phyloP scores from a whole-genome alignment of 2,113 vertebrate genomes.

The Tenebrosternarchus preto region DNA sequence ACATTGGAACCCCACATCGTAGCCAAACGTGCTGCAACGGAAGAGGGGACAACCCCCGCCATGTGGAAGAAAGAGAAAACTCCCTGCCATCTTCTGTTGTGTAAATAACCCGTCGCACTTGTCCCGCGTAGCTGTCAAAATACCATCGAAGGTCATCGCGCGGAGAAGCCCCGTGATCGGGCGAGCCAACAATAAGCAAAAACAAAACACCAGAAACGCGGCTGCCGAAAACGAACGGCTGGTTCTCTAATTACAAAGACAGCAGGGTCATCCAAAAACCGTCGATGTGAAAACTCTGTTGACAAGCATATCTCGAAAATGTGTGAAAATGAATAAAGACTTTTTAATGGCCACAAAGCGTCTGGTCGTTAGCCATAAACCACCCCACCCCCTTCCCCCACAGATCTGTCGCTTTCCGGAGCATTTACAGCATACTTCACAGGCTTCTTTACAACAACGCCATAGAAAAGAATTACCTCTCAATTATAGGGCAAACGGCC shows the following conservation, averaged over 20 bases:
- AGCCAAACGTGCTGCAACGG: not conserved
- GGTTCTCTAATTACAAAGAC: not conserved
- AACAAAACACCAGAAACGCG: no score
- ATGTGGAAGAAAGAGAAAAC: constrained; percentile 30
- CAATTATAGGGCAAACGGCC: not conserved
- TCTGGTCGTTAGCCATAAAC: constrained; percentile 1
- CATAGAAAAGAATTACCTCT: constrained; percentile 56
- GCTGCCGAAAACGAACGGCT: not conserved
- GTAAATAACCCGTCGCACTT: no score
- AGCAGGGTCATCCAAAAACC: no score
- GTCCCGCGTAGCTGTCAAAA: no score
- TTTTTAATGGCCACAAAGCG: constrained; percentile 39
- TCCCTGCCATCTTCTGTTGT: constrained; percentile 11
- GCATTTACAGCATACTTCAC: constrained; percentile 27
- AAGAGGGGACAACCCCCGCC: not conserved
- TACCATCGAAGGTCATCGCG: no score
- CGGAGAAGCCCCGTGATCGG: no score
- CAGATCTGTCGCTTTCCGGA: constrained; percentile 49
- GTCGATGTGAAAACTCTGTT: not conserved
- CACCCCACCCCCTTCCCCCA: constrained; percentile 24
- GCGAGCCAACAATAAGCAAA: no score
- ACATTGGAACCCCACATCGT: not conserved
- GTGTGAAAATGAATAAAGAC: not conserved
- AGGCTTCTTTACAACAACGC: not conserved
- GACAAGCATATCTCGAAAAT: not conserved